Evolutionary conservation across 2,888 invertebrate genomes (phyloP).

Genomic region (Drosophila longiperda): DNA sequence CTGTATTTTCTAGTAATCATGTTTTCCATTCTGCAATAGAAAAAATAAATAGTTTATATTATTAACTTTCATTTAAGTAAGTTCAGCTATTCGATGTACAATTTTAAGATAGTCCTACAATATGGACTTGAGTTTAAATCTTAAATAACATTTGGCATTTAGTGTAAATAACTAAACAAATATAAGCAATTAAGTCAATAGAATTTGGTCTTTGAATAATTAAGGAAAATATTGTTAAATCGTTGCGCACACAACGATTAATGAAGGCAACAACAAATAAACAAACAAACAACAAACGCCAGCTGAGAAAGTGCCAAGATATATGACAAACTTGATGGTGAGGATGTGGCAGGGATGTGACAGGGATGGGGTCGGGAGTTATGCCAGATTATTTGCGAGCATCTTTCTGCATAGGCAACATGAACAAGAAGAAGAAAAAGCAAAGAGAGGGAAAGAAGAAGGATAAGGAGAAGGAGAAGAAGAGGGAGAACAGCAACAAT

Average conservation of each 20-base stretch:
- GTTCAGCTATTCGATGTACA: not conserved
- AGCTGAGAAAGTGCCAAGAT: slow-evolving; percentile 44
- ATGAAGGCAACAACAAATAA: slow-evolving; percentile 43
- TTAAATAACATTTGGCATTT: slow-evolving; percentile 7
- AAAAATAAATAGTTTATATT: slow-evolving; percentile 7
- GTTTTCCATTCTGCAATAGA: slow-evolving; percentile 42
- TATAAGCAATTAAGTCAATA: slow-evolving; percentile 46
- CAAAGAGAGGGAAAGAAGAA: not conserved
- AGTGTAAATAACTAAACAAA: slow-evolving; percentile 35
- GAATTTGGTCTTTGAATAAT: slow-evolving; percentile 48
- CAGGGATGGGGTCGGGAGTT: not conserved
- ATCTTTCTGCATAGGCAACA: slow-evolving; percentile 12
- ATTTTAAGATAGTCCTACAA: not conserved
- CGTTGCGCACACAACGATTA: slow-evolving; percentile 48
- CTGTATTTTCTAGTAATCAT: slow-evolving; percentile 84
- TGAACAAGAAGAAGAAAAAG: not conserved
- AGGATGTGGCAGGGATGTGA: not conserved
- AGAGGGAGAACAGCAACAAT: slow-evolving; percentile 16
- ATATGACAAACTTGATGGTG: slow-evolving; percentile 5
- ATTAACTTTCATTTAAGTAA: not conserved
- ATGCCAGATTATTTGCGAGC: slow-evolving; percentile 19
- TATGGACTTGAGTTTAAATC: not conserved
- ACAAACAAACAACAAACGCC: slow-evolving; percentile 22
- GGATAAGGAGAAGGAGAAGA: not conserved
- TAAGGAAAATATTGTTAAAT: slow-evolving; percentile 55